Percentiles rank a stretch among this genome's conserved stretches.
phyloP scores from a whole-genome alignment of 2,888 invertebrate genomes.

The Lingula anatina region DNA sequence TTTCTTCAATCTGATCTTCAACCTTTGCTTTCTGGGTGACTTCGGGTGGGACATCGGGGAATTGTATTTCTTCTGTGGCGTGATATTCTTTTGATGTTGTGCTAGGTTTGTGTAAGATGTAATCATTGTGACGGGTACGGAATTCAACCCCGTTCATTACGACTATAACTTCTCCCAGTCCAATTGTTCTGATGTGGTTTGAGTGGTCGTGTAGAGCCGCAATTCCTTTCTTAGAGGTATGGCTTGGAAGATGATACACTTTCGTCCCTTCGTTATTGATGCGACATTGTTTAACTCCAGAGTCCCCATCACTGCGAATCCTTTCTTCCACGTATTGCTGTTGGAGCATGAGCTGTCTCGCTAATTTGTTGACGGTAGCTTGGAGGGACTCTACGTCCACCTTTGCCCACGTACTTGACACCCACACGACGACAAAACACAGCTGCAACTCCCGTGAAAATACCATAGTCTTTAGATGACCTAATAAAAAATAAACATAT shows the following conservation, averaged over 20 bases:
- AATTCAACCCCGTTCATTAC: constrained; percentile 40
- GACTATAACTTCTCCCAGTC: constrained; percentile 26
- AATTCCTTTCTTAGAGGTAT: constrained; percentile 10
- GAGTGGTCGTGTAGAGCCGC: constrained; percentile 33
- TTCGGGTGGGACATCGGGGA: constrained; percentile 30
- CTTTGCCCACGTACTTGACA: no score
- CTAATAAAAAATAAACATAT: no score
- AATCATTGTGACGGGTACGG: constrained; percentile 42
- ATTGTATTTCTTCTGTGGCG: constrained; percentile 26
- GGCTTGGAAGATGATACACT: constrained; percentile 17
- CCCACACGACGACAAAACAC: no score
- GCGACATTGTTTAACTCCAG: constrained; percentile 22
- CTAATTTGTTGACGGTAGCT: no score
- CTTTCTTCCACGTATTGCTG: constrained; percentile 25
- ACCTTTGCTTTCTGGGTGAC: constrained; percentile 19
- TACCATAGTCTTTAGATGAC: no score
- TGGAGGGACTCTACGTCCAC: no score
- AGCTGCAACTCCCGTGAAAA: no score
- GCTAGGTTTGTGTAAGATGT: constrained; percentile 27
- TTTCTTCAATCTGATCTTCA: constrained; percentile 24
- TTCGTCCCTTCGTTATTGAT: constrained; percentile 15
- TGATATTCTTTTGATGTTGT: constrained; percentile 15
- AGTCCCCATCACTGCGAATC: constrained; percentile 21
- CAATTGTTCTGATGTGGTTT: constrained; percentile 28
- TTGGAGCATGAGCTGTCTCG: constrained; percentile 25